Conservation (phyloP, 2,797 vertebrate species). For the Mormyrus hasselquistii region DNA sequence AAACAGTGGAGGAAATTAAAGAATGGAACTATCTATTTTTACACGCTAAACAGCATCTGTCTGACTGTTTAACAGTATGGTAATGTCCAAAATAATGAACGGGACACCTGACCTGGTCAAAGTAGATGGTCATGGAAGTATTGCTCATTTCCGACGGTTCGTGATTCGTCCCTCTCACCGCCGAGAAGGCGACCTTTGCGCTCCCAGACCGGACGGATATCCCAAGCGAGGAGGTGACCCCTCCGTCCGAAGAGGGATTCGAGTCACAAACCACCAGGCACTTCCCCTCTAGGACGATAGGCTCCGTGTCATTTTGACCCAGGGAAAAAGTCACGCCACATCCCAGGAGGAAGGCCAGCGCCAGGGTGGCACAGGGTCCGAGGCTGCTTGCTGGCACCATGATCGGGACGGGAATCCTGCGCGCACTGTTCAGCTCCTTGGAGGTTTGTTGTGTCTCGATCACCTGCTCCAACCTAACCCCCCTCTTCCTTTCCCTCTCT, state of each 20-base stretch:
- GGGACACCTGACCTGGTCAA: constrained; percentile 78
- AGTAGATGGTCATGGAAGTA: constrained; percentile 93
- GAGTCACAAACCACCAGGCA: constrained; percentile 98
- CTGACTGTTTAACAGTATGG: neutral
- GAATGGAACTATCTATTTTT: neutral
- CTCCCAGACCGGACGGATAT: constrained; percentile 88
- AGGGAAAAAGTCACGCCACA: constrained; percentile 58
- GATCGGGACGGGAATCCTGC: constrained; percentile 63
- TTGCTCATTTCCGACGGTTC: constrained; percentile 95
- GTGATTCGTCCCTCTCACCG: constrained; percentile 77
- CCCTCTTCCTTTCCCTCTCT: constrained; percentile 32
- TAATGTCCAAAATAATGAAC: constrained; percentile 13
- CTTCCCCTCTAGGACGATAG: constrained; percentile 94
- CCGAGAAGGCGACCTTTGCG: constrained; percentile 79
- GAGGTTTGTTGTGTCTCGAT: constrained; percentile 67
- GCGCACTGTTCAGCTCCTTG: constrained; percentile 63
- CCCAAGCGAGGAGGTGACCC: constrained; percentile 87
- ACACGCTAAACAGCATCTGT: neutral
- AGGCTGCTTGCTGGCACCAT: constrained; percentile 66
- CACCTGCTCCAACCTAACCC: constrained; percentile 64
- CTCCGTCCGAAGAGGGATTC: constrained; percentile 90
- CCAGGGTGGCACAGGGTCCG: constrained; percentile 71
- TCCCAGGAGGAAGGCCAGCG: constrained; percentile 71
- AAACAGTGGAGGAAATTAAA: neutral
- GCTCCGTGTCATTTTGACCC: constrained; percentile 94